Percentiles rank a stretch among this genome's conserved stretches.
phyloP scores from a whole-genome alignment of 2,113 vertebrate genomes.

The Noturus placidus region DNA sequence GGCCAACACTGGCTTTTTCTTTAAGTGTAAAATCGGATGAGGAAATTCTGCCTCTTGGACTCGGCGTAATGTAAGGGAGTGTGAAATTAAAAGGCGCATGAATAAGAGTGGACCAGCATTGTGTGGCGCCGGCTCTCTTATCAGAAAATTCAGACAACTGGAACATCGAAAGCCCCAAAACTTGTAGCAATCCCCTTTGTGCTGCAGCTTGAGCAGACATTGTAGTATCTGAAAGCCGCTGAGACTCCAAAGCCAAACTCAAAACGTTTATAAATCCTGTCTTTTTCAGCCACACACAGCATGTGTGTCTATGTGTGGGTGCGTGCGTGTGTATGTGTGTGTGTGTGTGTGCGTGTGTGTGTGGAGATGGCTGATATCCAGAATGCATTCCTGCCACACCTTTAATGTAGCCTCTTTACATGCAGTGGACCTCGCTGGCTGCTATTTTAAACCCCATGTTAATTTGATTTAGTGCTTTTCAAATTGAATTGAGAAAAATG shows the following conservation, averaged over 20 bases:
- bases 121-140: constrained; percentile 70
- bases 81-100: constrained; percentile 77
- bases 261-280: constrained; percentile 66
- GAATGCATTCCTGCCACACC: constrained; percentile 55
- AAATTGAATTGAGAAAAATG: constrained; percentile 68
- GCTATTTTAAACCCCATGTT: constrained; percentile 70
- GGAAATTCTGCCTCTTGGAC: constrained; percentile 74
- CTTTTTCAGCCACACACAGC: constrained; percentile 54
- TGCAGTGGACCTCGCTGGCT: constrained; percentile 57
- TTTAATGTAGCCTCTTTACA: constrained; percentile 69
- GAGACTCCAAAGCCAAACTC: constrained; percentile 71
- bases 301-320: constrained; percentile 32
- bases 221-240: constrained; percentile 72
- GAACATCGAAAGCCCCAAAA: constrained; percentile 79
- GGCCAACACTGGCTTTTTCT: constrained; percentile 66
- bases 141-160: constrained; percentile 78
- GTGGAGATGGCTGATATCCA: constrained; percentile 17
- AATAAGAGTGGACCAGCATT: constrained; percentile 72
- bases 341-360: constrained; percentile 27
- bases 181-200: constrained; percentile 77
- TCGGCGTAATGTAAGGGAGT: constrained; percentile 79
- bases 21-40: constrained; percentile 77
- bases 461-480: constrained; percentile 73
- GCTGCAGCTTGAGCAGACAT: constrained; percentile 68
- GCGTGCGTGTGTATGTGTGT: constrained; percentile 32